These are phyloP conservation scores for Choreutis nemorana DNA, from an alignment of 2,888 invertebrate genomes.

Conservation along the genomic window DNA sequence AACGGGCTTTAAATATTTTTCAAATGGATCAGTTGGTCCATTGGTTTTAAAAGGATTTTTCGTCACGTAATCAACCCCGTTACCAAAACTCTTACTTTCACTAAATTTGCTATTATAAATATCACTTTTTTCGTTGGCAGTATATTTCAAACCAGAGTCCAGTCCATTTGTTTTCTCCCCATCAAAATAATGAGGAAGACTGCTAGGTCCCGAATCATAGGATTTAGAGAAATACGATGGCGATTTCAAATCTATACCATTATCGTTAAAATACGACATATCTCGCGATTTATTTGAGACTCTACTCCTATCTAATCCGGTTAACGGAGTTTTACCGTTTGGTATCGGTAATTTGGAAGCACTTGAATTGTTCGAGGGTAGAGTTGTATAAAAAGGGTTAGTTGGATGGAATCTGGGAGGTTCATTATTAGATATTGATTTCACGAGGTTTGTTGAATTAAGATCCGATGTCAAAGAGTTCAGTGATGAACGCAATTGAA, in stretches of 20 bases:
- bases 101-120: constrained; percentile 22
- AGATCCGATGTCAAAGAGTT: constrained; percentile 37
- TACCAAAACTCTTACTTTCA: constrained; percentile 22
- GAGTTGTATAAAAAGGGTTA: constrained; percentile 57
- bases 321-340: constrained; percentile 34
- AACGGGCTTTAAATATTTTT: constrained; percentile 36
- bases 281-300: constrained; percentile 31
- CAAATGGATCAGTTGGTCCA: constrained; percentile 43
- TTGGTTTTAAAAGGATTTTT: constrained; percentile 42
- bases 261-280: constrained; percentile 23
- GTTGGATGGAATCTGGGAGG: constrained; percentile 50
- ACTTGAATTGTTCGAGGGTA: constrained; percentile 47
- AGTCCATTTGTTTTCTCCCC: constrained; percentile 25
- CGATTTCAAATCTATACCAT: constrained; percentile 30
- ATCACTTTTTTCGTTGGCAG: constrained; percentile 23
- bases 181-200: constrained; percentile 27
- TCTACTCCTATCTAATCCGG: constrained; percentile 41
- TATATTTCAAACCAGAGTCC: constrained; percentile 16
- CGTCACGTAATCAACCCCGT: no score
- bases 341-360: constrained; percentile 53
- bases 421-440: constrained; percentile 35
- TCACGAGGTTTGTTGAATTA: constrained; percentile 39
- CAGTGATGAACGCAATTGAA: constrained; percentile 31
- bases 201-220: constrained; percentile 28
- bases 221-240: constrained; percentile 29